These are phyloP conservation scores for Drosophila putrida DNA, from an alignment of 2,888 invertebrate species.

Conservation along the genomic window DNA sequence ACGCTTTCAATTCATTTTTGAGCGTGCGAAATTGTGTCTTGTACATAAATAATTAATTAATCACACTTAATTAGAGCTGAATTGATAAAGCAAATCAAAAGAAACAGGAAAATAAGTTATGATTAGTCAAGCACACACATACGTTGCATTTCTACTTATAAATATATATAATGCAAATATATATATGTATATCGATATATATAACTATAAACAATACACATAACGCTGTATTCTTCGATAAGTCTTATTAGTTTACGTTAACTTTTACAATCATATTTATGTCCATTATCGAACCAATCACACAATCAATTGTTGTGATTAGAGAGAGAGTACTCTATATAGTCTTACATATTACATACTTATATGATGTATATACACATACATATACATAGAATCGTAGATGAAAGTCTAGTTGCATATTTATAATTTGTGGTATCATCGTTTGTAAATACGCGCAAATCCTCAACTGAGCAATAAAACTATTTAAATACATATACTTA, in stretches of 20 bases:
- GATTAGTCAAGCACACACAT: conserved; percentile 48
- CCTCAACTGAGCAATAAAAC: conserved; percentile 64
- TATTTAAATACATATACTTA: conserved; percentile 45
- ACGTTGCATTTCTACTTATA: conserved; percentile 59
- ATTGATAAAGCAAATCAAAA: conserved; percentile 10
- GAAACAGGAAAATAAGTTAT: conserved; percentile 12
- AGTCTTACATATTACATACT: conserved; percentile 27
- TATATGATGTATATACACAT: conserved; percentile 17
- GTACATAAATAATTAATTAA: conserved; percentile 45
- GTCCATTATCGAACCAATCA: conserved; percentile 6
- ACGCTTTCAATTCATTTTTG: not conserved
- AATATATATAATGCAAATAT: conserved; percentile 38
- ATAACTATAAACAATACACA: conserved; percentile 29
- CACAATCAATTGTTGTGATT: conserved; percentile 20
- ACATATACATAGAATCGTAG: conserved; percentile 16
- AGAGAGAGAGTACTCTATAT: conserved; percentile 19
- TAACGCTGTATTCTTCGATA: conserved; percentile 34
- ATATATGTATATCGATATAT: conserved; percentile 31
- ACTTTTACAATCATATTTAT: conserved; percentile 27
- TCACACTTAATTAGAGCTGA: conserved; percentile 1
- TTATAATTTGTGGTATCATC: conserved; percentile 37
- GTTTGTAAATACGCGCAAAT: conserved; percentile 71
- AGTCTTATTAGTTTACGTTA: conserved; percentile 47
- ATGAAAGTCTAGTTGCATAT: conserved; percentile 15
- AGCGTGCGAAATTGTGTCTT: conserved; percentile 12